Conservation (phyloP, 2,888 invertebrate genomes). For the Pseudoips prasinana region DNA sequence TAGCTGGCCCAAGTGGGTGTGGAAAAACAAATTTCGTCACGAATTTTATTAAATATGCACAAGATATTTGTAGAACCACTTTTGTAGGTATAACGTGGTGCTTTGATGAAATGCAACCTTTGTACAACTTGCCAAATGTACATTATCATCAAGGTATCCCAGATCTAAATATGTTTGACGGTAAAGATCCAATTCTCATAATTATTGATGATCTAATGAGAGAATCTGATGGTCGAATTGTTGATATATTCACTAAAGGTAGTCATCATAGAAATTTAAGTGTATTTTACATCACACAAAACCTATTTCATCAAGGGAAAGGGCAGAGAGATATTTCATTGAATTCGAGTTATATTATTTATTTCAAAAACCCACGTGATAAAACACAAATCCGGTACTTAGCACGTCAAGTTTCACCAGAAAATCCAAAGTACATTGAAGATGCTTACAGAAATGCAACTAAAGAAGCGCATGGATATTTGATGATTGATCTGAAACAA, state of each 20-base stretch:
- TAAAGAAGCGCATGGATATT: conserved; percentile 28
- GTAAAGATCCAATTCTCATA: conserved; percentile 20
- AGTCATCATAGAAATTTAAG: conserved; percentile 31
- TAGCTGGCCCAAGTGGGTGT: conserved; percentile 31
- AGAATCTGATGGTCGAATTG: conserved; percentile 34
- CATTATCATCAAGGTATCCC: conserved; percentile 33
- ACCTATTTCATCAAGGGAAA: conserved; percentile 32
- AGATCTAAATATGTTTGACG: conserved; percentile 33
- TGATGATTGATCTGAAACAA: conserved; percentile 34
- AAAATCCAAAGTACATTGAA: conserved; percentile 30
- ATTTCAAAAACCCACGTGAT: conserved; percentile 27
- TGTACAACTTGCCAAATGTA: conserved; percentile 12
- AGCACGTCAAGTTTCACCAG: conserved; percentile 28
- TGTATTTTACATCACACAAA: conserved; percentile 36
- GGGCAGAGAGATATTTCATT: conserved; percentile 30
- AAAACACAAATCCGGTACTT: conserved; percentile 31
- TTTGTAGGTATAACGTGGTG: conserved; percentile 8
- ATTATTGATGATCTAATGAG: conserved; percentile 40
- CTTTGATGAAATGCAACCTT: too few relatives aligned
- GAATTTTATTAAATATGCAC: conserved; percentile 14
- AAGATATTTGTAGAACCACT: conserved; percentile 6
- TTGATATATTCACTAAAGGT: conserved; percentile 26
- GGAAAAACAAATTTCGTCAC: conserved; percentile 25
- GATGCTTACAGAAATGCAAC: conserved; percentile 35
- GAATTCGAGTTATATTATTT: conserved; percentile 10